Percentiles rank a stretch among this genome's conserved stretches.
phyloP scores from a whole-genome alignment of 1,140 invertebrate genomes.

The Penaeus japonicus region DNA sequence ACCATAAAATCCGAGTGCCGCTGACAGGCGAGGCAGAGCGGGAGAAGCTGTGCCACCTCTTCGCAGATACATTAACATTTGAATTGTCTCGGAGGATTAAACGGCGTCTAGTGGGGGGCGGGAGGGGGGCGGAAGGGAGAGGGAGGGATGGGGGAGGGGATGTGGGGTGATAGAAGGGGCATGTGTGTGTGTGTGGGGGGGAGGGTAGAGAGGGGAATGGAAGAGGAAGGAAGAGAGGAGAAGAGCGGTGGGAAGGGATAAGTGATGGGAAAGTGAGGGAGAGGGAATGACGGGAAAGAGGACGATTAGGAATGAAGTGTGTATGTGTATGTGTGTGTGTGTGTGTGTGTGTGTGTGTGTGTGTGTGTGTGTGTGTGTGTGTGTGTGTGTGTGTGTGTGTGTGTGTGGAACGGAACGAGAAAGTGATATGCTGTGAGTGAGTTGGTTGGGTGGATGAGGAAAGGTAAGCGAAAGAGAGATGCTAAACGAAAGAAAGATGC shows the following conservation, averaged over 20 bases:
- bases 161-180: not conserved
- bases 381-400: no score
- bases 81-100: slow-evolving; percentile 50
- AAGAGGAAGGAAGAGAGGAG: not conserved
- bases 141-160: not conserved
- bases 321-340: not conserved
- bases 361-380: not conserved
- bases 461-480: no score
- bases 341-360: not conserved
- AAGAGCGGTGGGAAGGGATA: not conserved
- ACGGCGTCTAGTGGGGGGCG: not conserved
- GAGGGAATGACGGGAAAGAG: not conserved
- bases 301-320: not conserved
- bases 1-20: slow-evolving; percentile 39
- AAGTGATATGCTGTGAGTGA: not conserved
- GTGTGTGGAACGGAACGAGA: not conserved
- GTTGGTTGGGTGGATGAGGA: not conserved
- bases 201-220: not conserved
- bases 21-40: slow-evolving; percentile 33
- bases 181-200: not conserved
- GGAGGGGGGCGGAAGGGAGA: not conserved
- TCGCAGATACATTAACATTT: slow-evolving; percentile 45
- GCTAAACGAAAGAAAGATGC: no score
- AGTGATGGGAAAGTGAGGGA: not conserved
- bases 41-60: slow-evolving; percentile 23